Percentiles rank a stretch among this genome's conserved stretches.
Conservation (phyloP, 2,113 vertebrate species). For the Poeciliopsis turrubarensis region DNA sequence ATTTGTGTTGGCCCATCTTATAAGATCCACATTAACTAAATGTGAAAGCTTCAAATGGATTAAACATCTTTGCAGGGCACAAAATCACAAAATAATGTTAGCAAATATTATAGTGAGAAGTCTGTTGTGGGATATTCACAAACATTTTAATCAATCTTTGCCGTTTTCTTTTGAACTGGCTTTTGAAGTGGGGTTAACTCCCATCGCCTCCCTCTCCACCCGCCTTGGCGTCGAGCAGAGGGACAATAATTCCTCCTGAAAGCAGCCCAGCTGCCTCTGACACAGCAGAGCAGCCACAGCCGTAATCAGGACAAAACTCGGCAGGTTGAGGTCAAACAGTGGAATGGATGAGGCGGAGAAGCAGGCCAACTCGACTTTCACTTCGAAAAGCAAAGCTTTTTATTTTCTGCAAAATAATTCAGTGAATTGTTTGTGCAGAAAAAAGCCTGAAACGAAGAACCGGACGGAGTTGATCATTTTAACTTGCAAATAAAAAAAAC, state of each 20-base stretch:
- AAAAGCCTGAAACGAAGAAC: background rate
- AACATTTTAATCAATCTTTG: background rate
- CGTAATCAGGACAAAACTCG: background rate
- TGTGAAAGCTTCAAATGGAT: background rate
- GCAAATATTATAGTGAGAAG: background rate
- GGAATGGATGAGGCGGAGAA: background rate
- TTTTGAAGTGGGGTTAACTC: background rate
- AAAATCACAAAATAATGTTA: background rate
- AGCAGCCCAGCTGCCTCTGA: background rate
- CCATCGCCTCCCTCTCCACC: no score
- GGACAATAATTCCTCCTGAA: background rate
- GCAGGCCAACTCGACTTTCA: background rate
- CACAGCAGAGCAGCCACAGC: background rate
- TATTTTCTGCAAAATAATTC: background rate
- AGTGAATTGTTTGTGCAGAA: background rate
- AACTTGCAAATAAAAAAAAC: background rate
- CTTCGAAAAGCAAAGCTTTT: background rate
- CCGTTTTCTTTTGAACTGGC: background rate
- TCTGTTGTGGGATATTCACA: background rate
- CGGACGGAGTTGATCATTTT: no score
- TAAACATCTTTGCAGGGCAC: background rate
- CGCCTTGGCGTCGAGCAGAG: background rate
- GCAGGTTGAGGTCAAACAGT: background rate
- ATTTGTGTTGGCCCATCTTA: background rate
- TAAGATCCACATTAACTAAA: background rate